Base-by-base conservation (phyloP, 2,797 vertebrate species). In the Sphaeramia orbicularis region DNA sequence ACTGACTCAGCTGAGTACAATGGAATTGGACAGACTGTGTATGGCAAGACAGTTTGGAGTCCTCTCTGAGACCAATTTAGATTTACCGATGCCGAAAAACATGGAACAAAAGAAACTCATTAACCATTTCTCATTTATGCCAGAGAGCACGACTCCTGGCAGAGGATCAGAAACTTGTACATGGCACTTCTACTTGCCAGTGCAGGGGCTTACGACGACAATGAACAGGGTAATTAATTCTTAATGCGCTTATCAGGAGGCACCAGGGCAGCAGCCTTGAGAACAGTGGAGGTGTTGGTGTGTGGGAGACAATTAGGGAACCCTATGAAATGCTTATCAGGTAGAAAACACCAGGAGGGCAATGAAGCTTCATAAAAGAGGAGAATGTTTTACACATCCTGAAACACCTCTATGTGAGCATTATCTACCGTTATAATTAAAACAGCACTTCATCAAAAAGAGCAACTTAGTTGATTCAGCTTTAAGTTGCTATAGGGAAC, bases 241-340 rank as follows among this genome's bases (percentile, higher is more conserved):
- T 89, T 87, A 90, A 89, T 83, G 66, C 74, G 65, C 88, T 92
- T 92, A 93, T 93, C 92, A 82, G 85, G 77, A 82, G 67, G 65
- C 74, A 70, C 64, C 90, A 91, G 86, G 82, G 82, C 74, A 78
- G 82, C 76, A 74, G 76, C 67, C 70, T 63, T 14, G 51, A 86
- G 81, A 86, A 82, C 44, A 70, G 72, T 63, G 83, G 86, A 76
- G 81, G 87, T 86, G 78, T 67, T 77, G 38, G 70, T 75, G 65
- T 64, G 87, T 76, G 86, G 84, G 85, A 87, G 85, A 88, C 82
- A 91, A 90, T 92, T 86, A 90, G 68, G 68, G 51, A 76, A 81
- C 16, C 38, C 65, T 67, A 65, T 81, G 69, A 85, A 87, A 84
- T 48, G 43, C 86, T 91, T 88, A 93, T 91, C 91, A 76, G 71